phyloP scores from a whole-genome alignment of 2,797 vertebrate genomes.

The Xenopus petersii region DNA sequence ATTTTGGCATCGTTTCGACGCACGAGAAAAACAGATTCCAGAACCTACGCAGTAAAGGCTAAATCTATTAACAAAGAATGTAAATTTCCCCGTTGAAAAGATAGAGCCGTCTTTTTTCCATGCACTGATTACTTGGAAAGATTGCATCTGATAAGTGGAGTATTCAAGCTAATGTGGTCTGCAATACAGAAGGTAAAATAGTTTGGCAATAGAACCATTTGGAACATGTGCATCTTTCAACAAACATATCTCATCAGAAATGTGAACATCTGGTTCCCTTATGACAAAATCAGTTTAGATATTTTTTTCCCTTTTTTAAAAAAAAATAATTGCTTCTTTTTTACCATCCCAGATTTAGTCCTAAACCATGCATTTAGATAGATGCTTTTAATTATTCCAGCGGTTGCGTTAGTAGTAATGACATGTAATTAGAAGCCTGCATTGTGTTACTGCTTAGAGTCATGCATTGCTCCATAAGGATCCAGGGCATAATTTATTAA shows the following conservation, averaged over 20 bases:
- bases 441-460: not conserved
- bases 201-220: not conserved
- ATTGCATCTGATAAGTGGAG: conserved; percentile 12
- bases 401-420: conserved; percentile 11
- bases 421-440: conserved; percentile 22
- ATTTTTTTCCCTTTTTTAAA: conserved; percentile 1
- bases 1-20: not conserved
- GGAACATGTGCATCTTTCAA: conserved; percentile 8
- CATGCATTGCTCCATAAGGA: not conserved
- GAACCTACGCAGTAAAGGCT: conserved; percentile 8
- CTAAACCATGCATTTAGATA: not conserved
- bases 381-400: conserved; percentile 19
- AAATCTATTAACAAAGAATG: conserved; percentile 20
- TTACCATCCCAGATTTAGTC: not conserved
- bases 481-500: conserved; percentile 1
- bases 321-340: not conserved
- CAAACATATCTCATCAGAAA: conserved; percentile 9
- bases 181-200: not conserved
- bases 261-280: conserved; percentile 29
- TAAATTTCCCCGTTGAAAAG: not conserved
- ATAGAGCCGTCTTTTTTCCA: conserved; percentile 1
- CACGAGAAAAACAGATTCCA: conserved; percentile 6
- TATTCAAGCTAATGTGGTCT: conserved; percentile 3
- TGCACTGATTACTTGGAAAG: conserved; percentile 18
- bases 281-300: conserved; percentile 4